phyloP scores from a whole-genome alignment of 2,113 vertebrate genomes.

The Lagopus leucura region DNA sequence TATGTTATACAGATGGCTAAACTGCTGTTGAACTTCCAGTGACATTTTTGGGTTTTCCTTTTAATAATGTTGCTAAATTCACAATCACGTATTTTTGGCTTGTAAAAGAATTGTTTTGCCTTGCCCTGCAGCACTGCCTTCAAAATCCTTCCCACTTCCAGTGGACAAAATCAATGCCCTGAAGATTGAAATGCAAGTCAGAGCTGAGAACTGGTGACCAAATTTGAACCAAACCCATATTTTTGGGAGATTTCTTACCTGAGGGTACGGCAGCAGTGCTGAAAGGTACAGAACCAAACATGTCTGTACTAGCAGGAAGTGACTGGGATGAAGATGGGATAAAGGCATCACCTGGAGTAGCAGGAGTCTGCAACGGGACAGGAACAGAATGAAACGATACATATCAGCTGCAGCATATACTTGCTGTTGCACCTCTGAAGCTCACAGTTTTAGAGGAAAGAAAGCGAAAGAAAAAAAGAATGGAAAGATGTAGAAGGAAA shows the following conservation, averaged over 20 bases:
- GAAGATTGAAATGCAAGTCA: neutral
- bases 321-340: conserved; percentile 91
- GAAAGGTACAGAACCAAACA: conserved; percentile 91
- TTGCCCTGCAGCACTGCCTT: neutral
- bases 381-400: neutral
- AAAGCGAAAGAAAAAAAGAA: neutral
- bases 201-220: neutral
- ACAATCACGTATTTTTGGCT: neutral
- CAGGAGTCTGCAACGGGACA: conserved; percentile 87
- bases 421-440: neutral
- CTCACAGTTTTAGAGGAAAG: neutral
- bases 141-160: neutral
- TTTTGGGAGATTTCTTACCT: conserved; percentile 79
- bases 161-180: neutral
- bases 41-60: neutral
- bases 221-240: rapidly evolving
- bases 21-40: neutral
- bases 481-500: neutral
- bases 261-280: conserved; percentile 96
- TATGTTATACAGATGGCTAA: neutral
- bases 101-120: neutral
- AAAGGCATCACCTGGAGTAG: conserved; percentile 96
- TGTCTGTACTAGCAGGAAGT: conserved; percentile 86
- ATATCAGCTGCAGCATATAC: neutral
- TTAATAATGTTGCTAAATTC: neutral